phyloP scores from a whole-genome alignment of 2,113 vertebrate species.

The Sialia sialis region DNA sequence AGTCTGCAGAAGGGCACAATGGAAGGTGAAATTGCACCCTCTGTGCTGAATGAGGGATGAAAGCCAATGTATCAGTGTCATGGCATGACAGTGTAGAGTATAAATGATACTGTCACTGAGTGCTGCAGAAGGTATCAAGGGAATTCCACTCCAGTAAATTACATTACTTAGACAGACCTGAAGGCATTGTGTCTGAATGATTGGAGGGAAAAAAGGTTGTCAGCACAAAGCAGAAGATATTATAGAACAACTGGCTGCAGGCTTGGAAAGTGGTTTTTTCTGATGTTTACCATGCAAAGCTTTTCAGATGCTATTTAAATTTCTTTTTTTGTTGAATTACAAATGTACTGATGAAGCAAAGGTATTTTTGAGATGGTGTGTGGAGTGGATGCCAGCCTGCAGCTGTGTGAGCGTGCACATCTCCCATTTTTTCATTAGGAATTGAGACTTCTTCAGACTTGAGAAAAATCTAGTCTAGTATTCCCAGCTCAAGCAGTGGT shows the following conservation, averaged over 20 bases:
- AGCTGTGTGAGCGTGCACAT: neutral
- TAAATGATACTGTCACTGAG: slow-evolving; percentile 82
- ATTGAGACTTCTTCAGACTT: neutral
- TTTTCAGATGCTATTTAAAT: neutral
- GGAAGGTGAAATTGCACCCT: slow-evolving; percentile 75
- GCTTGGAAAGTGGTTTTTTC: slow-evolving; percentile 44
- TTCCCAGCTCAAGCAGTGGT: neutral
- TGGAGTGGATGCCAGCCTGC: neutral
- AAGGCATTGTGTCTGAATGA: slow-evolving; percentile 77
- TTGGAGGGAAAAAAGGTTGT: slow-evolving; percentile 70
- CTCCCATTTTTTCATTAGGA: neutral
- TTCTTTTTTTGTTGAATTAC: slow-evolving; percentile 10
- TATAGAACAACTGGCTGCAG: slow-evolving; percentile 65
- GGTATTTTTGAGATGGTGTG: neutral
- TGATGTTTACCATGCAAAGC: slow-evolving; percentile 52
- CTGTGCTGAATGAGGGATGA: slow-evolving; percentile 66
- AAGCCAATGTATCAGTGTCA: slow-evolving; percentile 76
- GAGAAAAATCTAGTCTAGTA: neutral
- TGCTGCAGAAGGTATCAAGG: slow-evolving; percentile 72
- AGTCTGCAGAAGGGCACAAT: slow-evolving; percentile 64
- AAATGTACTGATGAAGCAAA: neutral
- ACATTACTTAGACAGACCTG: slow-evolving; percentile 82
- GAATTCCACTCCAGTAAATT: slow-evolving; percentile 83
- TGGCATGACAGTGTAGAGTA: slow-evolving; percentile 72
- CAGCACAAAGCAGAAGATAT: slow-evolving; percentile 63